These are phyloP conservation scores for Peromyscus attwateri DNA, from an alignment of 2,797 vertebrate species.

Conservation along the genomic window DNA sequence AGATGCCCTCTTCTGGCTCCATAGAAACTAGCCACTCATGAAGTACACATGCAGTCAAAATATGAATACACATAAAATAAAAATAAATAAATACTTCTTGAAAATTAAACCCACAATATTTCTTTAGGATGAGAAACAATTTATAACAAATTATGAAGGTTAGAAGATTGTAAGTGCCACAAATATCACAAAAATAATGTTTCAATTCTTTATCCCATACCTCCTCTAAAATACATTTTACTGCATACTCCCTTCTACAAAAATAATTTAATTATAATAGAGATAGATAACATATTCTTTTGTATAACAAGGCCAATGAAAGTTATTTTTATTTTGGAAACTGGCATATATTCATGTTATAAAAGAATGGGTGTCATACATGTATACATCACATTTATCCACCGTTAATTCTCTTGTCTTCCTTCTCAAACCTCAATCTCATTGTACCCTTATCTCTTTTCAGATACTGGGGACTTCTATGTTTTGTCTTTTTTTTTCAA, in stretches of 20 bases:
- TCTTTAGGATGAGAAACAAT: slow-evolving; percentile 49
- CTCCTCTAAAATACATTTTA: background rate
- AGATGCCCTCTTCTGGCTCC: background rate
- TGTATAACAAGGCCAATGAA: slow-evolving; percentile 2
- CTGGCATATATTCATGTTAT: background rate
- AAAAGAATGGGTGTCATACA: background rate
- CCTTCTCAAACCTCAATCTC: background rate
- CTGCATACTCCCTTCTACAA: background rate
- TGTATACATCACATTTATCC: background rate
- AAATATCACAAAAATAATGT: slow-evolving; percentile 34
- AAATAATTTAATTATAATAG: slow-evolving; percentile 27
- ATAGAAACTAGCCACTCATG: background rate
- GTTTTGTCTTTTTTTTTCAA: background rate
- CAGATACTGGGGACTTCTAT: background rate
- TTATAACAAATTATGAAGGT: slow-evolving; percentile 6
- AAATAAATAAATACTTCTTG: background rate
- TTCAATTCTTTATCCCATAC: background rate
- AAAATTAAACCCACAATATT: background rate
- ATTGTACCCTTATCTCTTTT: background rate
- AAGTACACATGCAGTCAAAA: background rate
- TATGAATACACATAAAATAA: background rate
- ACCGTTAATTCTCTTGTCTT: background rate
- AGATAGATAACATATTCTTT: slow-evolving; percentile 7
- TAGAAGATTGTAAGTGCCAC: background rate
- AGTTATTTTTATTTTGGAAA: background rate